Conservation (phyloP, 1,140 invertebrate genomes). For the Papilio glaucus region DNA sequence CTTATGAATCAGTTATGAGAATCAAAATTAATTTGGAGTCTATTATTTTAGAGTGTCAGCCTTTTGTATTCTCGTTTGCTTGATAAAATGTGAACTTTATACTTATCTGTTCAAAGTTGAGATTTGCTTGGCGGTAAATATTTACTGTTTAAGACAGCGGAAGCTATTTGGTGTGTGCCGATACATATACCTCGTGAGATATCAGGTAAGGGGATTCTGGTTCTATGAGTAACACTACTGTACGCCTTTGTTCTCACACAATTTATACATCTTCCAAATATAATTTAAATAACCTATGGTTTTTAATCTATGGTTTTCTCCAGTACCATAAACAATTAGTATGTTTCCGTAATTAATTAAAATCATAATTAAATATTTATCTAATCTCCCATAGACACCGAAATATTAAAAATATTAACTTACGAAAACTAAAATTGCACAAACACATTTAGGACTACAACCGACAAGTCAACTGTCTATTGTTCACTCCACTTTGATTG, state of each 20-base stretch:
- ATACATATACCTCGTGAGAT: conserved; percentile 13
- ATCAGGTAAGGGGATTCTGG: conserved; percentile 35
- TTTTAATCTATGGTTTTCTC: no score
- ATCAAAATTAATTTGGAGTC: conserved; percentile 16
- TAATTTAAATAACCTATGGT: no score
- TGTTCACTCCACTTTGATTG: conserved; percentile 29
- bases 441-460: background rate
- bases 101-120: background rate
- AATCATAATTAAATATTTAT: no score
- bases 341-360: no score
- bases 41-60: conserved; percentile 33
- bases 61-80: conserved; percentile 39
- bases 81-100: conserved; percentile 22
- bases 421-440: background rate
- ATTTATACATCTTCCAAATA: no score
- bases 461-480: conserved; percentile 18
- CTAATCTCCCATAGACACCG: no score
- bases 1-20: conserved; percentile 23
- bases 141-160: conserved; percentile 24
- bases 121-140: conserved; percentile 6
- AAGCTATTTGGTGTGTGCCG: conserved; percentile 21
- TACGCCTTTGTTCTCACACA: background rate
- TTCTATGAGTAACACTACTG: conserved; percentile 33
- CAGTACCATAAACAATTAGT: no score
- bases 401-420: background rate